A percentile compares a stretch with the other conserved stretches of the same genome.
phyloP scores from a whole-genome alignment of 2,113 vertebrate genomes.

The Felis chaus region DNA sequence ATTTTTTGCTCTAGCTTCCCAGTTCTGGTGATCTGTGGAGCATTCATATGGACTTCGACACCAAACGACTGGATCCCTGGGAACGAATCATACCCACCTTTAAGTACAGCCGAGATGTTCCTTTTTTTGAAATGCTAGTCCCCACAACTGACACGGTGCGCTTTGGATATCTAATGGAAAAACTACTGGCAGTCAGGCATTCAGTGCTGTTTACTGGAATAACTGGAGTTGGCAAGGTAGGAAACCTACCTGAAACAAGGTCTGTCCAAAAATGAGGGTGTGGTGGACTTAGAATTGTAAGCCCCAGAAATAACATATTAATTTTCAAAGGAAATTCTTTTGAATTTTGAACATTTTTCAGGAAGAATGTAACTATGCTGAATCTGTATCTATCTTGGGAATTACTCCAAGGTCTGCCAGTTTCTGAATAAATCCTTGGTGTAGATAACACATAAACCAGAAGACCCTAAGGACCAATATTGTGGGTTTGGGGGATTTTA shows the following conservation, averaged over 20 bases:
- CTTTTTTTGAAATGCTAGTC: constrained; percentile 94
- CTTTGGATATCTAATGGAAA: constrained; percentile 93
- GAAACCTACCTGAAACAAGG: background rate
- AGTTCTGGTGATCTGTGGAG: constrained; percentile 87
- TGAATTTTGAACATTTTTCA: background rate
- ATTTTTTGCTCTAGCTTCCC: constrained; percentile 83
- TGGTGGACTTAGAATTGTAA: background rate
- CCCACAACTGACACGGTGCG: constrained; percentile 92
- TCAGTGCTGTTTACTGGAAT: constrained; percentile 91
- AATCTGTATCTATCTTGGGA: background rate
- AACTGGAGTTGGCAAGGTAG: constrained; percentile 94
- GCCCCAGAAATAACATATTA: background rate
- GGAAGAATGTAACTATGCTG: background rate
- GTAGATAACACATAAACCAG: background rate
- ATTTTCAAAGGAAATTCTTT: background rate
- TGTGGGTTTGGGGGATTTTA: background rate
- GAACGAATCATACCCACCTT: constrained; percentile 89
- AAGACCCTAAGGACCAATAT: background rate
- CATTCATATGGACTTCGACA: constrained; percentile 89
- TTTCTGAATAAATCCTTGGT: background rate
- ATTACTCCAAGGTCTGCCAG: background rate
- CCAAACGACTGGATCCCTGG: constrained; percentile 88
- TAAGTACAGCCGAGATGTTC: constrained; percentile 85
- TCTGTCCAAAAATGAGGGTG: background rate
- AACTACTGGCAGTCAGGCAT: constrained; percentile 88